Conservation (phyloP, 2,797 vertebrate genomes). For the Spheniscus humboldti region DNA sequence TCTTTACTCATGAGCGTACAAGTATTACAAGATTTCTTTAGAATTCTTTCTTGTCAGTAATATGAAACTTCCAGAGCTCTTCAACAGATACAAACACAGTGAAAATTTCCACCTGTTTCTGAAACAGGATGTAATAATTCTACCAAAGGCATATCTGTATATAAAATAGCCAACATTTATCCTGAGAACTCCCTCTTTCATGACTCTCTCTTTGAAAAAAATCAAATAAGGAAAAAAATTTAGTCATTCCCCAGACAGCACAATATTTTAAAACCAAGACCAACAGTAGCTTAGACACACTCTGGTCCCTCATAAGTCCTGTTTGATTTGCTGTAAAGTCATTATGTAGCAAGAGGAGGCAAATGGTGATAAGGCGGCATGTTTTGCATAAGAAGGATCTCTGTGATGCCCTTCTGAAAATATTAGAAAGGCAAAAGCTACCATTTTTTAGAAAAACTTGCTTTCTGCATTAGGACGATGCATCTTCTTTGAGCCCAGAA, state of each 20-base stretch:
- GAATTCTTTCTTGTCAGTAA: not conserved
- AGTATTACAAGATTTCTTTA: not conserved
- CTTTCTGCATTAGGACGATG: not conserved
- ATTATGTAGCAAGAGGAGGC: not conserved
- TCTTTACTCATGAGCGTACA: accelerated
- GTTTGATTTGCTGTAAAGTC: not conserved
- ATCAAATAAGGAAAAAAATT: not conserved
- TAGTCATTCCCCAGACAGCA: not conserved
- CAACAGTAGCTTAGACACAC: not conserved
- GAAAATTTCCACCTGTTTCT: not conserved
- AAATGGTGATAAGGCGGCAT: not conserved
- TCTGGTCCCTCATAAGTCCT: not conserved
- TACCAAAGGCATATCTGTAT: not conserved
- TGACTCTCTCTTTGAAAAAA: not conserved
- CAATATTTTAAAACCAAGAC: not conserved
- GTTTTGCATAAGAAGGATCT: not conserved
- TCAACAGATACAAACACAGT: not conserved
- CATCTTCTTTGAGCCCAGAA: not conserved
- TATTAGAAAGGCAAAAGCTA: not conserved
- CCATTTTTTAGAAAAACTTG: not conserved
- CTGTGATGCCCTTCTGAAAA: not conserved
- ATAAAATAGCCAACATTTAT: not conserved
- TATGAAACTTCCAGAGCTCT: not conserved
- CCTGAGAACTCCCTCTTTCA: not conserved
- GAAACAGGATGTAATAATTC: not conserved